phyloP scores from a whole-genome alignment of 2,113 vertebrate species.

The Xenopus laevis region DNA sequence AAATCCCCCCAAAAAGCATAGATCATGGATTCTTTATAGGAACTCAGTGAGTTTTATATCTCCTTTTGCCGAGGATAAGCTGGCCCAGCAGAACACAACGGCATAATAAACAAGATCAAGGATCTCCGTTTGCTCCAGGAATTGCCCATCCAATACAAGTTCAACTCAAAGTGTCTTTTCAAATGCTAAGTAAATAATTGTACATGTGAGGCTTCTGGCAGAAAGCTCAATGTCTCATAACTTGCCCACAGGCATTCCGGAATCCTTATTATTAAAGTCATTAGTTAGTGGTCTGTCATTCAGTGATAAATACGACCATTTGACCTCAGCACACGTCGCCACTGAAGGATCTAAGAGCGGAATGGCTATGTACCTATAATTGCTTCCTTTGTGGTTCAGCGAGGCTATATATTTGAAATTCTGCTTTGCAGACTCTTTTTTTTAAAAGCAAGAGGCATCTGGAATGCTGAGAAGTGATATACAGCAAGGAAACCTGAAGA shows the following conservation, averaged over 20 bases:
- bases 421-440: neutral
- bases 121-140: neutral
- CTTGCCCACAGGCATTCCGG: neutral
- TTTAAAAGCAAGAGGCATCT: neutral
- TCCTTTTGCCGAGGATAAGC: too few species aligned
- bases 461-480: neutral
- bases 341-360: neutral
- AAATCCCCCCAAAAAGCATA: too few species aligned
- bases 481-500: neutral
- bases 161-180: neutral
- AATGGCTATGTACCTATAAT: neutral
- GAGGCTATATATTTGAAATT: neutral
- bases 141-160: neutral
- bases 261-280: constrained; percentile 4
- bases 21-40: too few species aligned
- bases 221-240: neutral
- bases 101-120: neutral
- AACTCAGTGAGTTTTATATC: too few species aligned
- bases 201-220: neutral
- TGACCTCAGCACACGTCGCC: neutral
- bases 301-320: neutral
- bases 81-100: too few species aligned
- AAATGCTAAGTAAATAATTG: constrained; percentile 2
- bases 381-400: neutral
- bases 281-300: neutral